phyloP scores from a whole-genome alignment of 2,797 vertebrate genomes.

The Tangara arthus region DNA sequence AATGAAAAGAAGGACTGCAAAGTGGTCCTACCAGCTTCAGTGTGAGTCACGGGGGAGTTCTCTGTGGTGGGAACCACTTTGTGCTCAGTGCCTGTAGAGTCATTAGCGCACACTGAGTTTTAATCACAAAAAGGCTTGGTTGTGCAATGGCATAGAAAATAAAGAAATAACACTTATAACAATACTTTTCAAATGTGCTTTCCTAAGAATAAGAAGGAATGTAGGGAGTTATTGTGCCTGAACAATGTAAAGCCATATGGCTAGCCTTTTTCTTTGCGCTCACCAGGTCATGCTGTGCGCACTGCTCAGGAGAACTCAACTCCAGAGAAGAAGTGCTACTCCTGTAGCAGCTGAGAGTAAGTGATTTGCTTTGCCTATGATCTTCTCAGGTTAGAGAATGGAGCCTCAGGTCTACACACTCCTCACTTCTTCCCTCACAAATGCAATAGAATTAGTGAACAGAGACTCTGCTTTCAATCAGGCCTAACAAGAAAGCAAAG shows the following conservation, averaged over 20 bases:
- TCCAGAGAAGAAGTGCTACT: not conserved
- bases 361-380: not conserved
- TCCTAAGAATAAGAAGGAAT: not conserved
- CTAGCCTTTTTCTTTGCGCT: not conserved
- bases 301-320: not conserved
- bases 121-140: not conserved
- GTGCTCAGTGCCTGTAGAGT: not conserved
- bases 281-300: accelerated
- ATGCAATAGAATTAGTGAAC: not conserved
- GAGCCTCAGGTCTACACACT: not conserved
- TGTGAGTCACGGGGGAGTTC: accelerated
- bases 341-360: not conserved
- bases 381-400: not conserved
- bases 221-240: not conserved
- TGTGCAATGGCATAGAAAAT: not conserved
- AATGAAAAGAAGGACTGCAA: not conserved
- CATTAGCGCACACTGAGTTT: not conserved
- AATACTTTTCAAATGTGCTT: not conserved
- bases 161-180: not conserved
- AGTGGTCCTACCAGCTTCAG: not conserved
- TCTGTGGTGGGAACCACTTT: accelerated
- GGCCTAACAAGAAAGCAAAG: not conserved
- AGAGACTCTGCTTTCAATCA: not conserved
- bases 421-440: not conserved
- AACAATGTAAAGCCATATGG: not conserved